A percentile compares a stretch with the other conserved stretches of the same genome.
Conservation (phyloP, 2,113 vertebrate genomes). For the Rutilus rutilus region DNA sequence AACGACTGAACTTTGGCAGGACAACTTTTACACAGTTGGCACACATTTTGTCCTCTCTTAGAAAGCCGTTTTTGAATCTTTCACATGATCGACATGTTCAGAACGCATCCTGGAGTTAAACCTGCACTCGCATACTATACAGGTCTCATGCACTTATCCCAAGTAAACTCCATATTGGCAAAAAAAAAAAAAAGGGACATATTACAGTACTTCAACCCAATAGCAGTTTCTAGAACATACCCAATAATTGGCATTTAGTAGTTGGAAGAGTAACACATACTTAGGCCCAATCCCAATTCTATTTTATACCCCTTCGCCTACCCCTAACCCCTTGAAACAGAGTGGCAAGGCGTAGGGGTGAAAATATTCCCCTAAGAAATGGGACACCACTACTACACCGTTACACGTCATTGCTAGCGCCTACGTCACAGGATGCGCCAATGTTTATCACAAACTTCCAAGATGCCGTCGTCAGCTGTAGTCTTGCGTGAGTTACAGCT, state of each 20-base stretch:
- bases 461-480: too few species aligned
- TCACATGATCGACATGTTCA: neutral
- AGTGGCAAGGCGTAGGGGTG: too few species aligned
- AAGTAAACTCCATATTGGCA: neutral
- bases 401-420: too few species aligned
- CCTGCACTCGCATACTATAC: neutral
- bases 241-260: too few species aligned
- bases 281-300: too few species aligned
- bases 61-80: neutral
- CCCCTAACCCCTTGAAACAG: too few species aligned
- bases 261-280: neutral
- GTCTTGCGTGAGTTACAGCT: too few species aligned
- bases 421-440: too few species aligned
- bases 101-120: neutral
- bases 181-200: neutral
- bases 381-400: too few species aligned
- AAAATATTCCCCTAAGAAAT: too few species aligned
- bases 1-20: conserved; percentile 54
- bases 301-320: too few species aligned
- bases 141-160: conserved; percentile 8
- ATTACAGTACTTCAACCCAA: neutral
- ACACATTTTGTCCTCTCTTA: conserved; percentile 54
- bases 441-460: too few species aligned
- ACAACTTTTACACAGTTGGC: conserved; percentile 46
- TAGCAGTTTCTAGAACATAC: conserved; percentile 4